A percentile compares a stretch with the other conserved stretches of the same genome.
Evolutionary conservation across 2,888 invertebrate genomes (phyloP).

Genomic region (Papilio elwesi): DNA sequence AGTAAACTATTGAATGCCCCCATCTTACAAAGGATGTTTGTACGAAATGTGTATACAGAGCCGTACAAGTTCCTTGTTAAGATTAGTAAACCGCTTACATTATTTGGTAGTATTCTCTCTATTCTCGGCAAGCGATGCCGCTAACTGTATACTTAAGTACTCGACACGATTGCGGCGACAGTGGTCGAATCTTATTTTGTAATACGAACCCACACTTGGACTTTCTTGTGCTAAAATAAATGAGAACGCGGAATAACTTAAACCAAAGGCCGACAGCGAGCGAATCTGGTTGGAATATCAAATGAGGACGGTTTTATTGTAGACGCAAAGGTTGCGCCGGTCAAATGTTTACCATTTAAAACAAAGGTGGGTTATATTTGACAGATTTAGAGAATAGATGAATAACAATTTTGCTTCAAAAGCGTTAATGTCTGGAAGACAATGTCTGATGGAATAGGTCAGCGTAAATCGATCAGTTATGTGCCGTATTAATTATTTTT

Average conservation of each 20-base stretch:
- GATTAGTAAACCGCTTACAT: neutral
- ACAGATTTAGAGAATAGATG: slow-evolving; percentile 1
- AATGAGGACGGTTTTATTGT: slow-evolving; percentile 28
- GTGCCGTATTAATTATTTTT: too few species aligned
- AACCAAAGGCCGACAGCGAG: slow-evolving; percentile 31
- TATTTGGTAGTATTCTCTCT: slow-evolving; percentile 1
- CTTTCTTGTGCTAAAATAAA: slow-evolving; percentile 39
- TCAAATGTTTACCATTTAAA: slow-evolving; percentile 32
- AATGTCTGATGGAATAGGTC: neutral
- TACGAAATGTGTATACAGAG: neutral
- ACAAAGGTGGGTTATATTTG: neutral
- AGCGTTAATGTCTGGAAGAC: neutral
- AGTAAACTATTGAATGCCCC: neutral
- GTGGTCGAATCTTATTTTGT: slow-evolving; percentile 47
- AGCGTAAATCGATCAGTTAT: neutral
- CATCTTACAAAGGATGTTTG: slow-evolving; percentile 14
- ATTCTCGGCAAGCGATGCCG: neutral
- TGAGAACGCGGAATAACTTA: slow-evolving; percentile 39
- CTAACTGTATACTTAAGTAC: slow-evolving; percentile 33
- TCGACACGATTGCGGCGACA: slow-evolving; percentile 30
- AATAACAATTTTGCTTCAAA: slow-evolving; percentile 7
- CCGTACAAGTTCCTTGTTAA: slow-evolving; percentile 7
- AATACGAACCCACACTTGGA: slow-evolving; percentile 49
- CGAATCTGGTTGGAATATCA: slow-evolving; percentile 40
- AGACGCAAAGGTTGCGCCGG: slow-evolving; percentile 30